Evolutionary conservation across 2,113 vertebrate genomes (phyloP), one percentile per base, ranked within the genome.

Genomic region (Mormoops blainvillei): DNA sequence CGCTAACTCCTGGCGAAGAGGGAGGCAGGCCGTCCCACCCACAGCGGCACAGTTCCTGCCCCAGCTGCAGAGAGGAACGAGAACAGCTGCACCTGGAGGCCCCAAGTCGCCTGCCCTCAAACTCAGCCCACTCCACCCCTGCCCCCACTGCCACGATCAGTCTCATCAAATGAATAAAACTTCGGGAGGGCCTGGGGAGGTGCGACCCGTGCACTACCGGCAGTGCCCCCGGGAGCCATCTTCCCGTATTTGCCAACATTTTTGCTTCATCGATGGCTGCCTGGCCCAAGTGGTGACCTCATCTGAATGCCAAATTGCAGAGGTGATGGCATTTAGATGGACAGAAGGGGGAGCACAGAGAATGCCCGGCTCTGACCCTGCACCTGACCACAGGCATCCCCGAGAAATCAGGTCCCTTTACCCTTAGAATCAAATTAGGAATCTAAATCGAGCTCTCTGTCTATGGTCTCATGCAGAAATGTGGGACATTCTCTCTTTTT

Each of bases 381-480:
- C 2, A 52, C 36, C 73, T 61, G 33, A 50, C 77, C 22, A 3
- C 71, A 63, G 1, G 43, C 2, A 83, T 83, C 68, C 91, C 61
- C 9, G 78, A 65, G 68, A 96, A 96, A 93, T 8, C 67, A 63
- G 73, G 82, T 96, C 91, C 94, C 65, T 91, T 61, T 70, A 80
- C 52, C 73, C 38, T 96, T 31, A 19, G 76, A n/a, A 95, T 88
- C 86, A 88, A 94, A 97, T 85, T 31, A 96, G 68, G 67, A 89
- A 82, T 86, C 94, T 91, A 91, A 94, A 92, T 93, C 81, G 84
- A 91, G 94, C 45, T 58, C 61, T 74, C 88, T 61, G 58, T 74
- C 89, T 87, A 83, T 82, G 91, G n/a, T 81, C 78, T 96, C 86
- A 45, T 67, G 82, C 93, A 93, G 54, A 80, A 95, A 94, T 86